Evolutionary conservation across 1,140 invertebrate genomes (phyloP), one percentile per base, ranked within the genome.

Genomic region (Philaenus spumarius): DNA sequence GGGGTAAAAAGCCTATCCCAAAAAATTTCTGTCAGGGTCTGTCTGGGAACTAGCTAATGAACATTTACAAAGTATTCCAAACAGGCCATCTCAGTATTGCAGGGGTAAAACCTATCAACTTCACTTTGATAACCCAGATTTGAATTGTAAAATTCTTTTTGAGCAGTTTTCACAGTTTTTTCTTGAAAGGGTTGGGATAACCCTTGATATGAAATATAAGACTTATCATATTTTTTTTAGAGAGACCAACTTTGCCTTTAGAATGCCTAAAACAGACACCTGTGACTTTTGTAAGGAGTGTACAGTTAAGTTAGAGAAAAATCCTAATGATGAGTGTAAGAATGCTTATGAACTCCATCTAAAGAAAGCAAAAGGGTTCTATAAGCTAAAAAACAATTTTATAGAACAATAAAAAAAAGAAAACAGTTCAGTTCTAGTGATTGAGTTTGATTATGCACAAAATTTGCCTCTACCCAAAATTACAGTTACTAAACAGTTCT

Each of bases 371-470:
- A 30, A 37, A 24, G 22, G 5, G 6, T 55, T 39, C 15, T 37
- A 55, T 19, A 46, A 52, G n/a, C 1, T 42, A 7, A 59, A 59
- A 30, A 39, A 9, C n/a, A 22, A 54, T 9, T 40, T 19, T 22
- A 37, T 37, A 11, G 15, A 3, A 5, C 15, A 40, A n/a, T 20
- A 34, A 24, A 53, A 59, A 53, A 40, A 52, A 35, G 19, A 40
- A 43, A 55, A 58, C 7, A 26, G 24, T 12, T 22, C 34, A 17
- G 17, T 51, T 20, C 24, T 58, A 15, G 60, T 61, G 2, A 14
- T 61, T 2, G 60, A 61, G 24, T 61, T 61, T 51, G 60, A 61
- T 51, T 61, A 61, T 30, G 26, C 14, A 20, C 60, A 61, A 30
- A 61, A 61, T 46, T n/a, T 45, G 9, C 47, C 60, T 12, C 39